Evolutionary conservation across 2,797 vertebrate genomes (phyloP).

Genomic region (Trichosurus vulpecula): DNA sequence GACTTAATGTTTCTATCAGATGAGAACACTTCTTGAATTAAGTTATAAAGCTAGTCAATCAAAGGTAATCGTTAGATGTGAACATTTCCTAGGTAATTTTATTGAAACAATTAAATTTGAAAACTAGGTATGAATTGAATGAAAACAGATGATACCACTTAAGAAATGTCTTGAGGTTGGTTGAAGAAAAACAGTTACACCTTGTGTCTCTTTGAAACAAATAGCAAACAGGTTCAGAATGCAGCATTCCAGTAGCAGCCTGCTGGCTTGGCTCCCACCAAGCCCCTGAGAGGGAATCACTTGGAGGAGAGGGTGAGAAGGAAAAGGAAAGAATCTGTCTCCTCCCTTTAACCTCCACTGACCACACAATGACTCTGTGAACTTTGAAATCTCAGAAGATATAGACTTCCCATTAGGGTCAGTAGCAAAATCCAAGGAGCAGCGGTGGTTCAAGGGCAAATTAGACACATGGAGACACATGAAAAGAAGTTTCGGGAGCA

Average conservation of each 20-base stretch:
- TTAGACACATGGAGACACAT: neutral
- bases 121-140: neutral
- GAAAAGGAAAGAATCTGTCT: neutral
- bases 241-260: neutral
- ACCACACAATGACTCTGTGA: neutral
- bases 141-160: neutral
- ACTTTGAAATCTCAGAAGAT: neutral
- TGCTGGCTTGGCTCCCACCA: neutral
- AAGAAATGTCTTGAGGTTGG: neutral
- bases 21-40: neutral
- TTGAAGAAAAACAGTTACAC: neutral
- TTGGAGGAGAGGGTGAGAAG: neutral
- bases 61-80: neutral
- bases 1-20: neutral
- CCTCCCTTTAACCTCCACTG: neutral
- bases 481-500: neutral
- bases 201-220: neutral
- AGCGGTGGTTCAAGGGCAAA: neutral
- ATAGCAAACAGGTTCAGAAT: neutral
- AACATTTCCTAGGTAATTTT: neutral
- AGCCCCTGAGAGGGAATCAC: neutral
- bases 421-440: neutral
- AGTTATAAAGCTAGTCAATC: neutral
- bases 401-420: neutral
- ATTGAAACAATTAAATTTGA: neutral